These are phyloP conservation scores for Paramisgurnus dabryanus DNA, from an alignment of 2,113 vertebrate species.

Conservation along the genomic window DNA sequence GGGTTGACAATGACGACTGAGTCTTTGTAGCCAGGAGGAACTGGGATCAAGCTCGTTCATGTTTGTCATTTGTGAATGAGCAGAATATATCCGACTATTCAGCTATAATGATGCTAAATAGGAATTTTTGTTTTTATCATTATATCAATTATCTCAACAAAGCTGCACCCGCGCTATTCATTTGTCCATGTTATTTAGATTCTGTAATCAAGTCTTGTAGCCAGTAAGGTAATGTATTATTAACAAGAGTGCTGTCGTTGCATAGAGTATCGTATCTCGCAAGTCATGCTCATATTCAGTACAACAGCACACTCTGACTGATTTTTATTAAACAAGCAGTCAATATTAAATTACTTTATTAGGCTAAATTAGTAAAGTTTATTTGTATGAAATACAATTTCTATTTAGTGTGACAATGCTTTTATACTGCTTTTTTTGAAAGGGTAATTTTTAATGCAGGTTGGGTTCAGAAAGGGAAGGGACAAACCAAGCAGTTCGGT, in stretches of 20 bases:
- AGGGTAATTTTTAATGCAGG: no score
- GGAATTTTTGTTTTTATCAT: slow-evolving; percentile 2
- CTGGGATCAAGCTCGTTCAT: slow-evolving; percentile 30
- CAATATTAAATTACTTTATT: no score
- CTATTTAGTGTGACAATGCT: no score
- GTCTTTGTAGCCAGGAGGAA: slow-evolving; percentile 36
- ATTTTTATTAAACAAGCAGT: no score
- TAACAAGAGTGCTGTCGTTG: not conserved
- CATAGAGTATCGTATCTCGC: no score
- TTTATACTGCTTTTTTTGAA: no score
- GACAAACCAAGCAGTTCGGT: no score
- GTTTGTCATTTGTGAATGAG: slow-evolving; percentile 13
- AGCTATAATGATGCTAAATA: slow-evolving; percentile 10
- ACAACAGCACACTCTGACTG: not conserved
- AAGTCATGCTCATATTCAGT: no score
- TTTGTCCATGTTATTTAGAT: not conserved
- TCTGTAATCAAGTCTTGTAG: not conserved
- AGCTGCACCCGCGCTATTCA: not conserved
- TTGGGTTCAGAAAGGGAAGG: no score
- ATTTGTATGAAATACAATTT: no score
- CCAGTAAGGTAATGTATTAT: not conserved
- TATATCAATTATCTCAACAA: slow-evolving; percentile 3
- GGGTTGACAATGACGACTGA: slow-evolving; percentile 45
- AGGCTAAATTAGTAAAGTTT: no score
- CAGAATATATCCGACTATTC: not conserved